phyloP scores from a whole-genome alignment of 2,888 invertebrate species.

The Hedya salicella region DNA sequence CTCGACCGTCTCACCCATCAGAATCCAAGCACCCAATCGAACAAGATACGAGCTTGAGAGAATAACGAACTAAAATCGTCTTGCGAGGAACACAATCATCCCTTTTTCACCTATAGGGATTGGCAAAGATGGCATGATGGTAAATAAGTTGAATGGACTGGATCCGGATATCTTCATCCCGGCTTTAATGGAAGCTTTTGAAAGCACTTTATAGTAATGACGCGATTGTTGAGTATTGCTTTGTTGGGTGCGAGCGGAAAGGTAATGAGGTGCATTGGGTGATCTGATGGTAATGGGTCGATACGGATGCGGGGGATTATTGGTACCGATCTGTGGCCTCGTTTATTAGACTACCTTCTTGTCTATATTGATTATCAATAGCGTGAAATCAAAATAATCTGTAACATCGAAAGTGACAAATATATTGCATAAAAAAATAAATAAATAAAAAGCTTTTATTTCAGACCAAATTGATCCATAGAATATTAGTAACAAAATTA shows the following conservation, averaged over 20 bases:
- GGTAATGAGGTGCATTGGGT: slow-evolving; percentile 43
- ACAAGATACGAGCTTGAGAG: neutral
- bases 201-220: slow-evolving; percentile 45
- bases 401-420: no score
- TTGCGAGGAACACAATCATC: slow-evolving; percentile 9
- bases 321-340: neutral
- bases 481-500: no score
- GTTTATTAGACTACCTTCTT: neutral
- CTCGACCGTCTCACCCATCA: neutral
- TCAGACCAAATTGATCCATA: no score
- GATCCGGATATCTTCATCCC: slow-evolving; percentile 44
- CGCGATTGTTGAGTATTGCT: slow-evolving; percentile 43
- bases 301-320: neutral
- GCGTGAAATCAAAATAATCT: no score
- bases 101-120: slow-evolving; percentile 4
- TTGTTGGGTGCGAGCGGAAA: slow-evolving; percentile 41
- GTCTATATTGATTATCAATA: no score
- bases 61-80: slow-evolving; percentile 1
- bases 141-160: slow-evolving; percentile 28
- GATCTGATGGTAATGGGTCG: neutral
- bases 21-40: neutral
- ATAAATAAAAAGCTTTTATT: no score
- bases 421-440: no score
- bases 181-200: slow-evolving; percentile 44
- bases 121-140: slow-evolving; percentile 19